Base-by-base conservation (phyloP, 2,797 vertebrate genomes). In the Astyanax mexicanus region DNA sequence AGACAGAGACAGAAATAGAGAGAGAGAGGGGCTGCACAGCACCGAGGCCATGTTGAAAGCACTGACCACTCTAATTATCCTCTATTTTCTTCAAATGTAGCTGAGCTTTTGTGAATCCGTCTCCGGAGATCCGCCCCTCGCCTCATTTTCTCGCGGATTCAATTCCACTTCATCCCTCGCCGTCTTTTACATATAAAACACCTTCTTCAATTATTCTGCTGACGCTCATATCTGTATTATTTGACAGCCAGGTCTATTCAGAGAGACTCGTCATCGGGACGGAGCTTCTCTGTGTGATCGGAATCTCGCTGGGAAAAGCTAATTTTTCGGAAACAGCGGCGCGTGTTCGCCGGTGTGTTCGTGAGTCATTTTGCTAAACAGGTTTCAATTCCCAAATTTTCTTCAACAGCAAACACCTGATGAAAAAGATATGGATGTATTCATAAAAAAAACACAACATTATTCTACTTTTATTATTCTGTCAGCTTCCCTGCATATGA, bases 121-220 rank as follows among this genome's bases (percentile, higher is more conserved):
- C 88, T 81, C 84, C 78, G 52, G 88, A 84, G 90, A 90, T 81
- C 62, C 29, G 61, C 80, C 81, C 77, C 82, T 66, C 83, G 78
- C 85, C 86, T 89, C 86, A 87, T 90, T 91, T 90, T 91, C 88
- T 85, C 83, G 32, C 45, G 86, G 86, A 92, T 92, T 92, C 90
- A 90, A 90, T 92, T 92, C 87, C 84, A 83, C 85, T 90, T 88
- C 83, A 86, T 88, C 86, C 84, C 84, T 81, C 85, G 78, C 85
- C 84, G 86, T 92, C 91, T 90, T 93, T 90, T 92, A 91, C 92
- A 92, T 93, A 92, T 91, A 91, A 93, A 93, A 92, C 91, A 91
- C 88, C 89, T 88, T 90, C 91, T 88, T 90, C 88, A 92, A 92
- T 93, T 91, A 93, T 93, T 91, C 84, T 79, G 80, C 85, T 51